Evolutionary conservation across 2,888 invertebrate species (phyloP).

Genomic region (Ochropleura leucogaster): DNA sequence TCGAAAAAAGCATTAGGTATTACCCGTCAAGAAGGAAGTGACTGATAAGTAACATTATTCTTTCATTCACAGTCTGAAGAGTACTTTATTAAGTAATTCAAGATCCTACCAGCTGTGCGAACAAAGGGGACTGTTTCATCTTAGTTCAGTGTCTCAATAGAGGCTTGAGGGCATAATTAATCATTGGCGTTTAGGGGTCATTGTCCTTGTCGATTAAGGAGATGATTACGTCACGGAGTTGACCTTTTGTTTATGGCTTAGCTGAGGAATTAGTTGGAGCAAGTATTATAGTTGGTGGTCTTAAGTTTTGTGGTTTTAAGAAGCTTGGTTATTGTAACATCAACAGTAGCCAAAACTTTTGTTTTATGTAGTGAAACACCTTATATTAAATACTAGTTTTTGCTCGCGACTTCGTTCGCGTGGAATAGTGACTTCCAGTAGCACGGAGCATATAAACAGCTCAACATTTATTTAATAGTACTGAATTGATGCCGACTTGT

Average conservation of each 20-base stretch:
- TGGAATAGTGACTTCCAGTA: no score
- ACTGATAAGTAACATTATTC: conserved; percentile 47
- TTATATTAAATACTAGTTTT: no score
- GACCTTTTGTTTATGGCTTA: conserved; percentile 44
- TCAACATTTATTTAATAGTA: no score
- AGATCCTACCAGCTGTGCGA: conserved; percentile 26
- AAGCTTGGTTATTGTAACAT: background rate
- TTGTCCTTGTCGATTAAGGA: conserved; percentile 41
- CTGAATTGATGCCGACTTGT: no score
- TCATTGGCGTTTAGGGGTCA: conserved; percentile 44
- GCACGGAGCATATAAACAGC: no score
- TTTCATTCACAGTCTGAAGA: conserved; percentile 31
- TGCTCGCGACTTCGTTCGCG: no score
- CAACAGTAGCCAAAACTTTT: no score
- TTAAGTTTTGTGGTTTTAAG: background rate
- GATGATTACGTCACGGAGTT: conserved; percentile 45
- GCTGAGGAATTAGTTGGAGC: conserved; percentile 29
- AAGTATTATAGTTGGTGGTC: background rate
- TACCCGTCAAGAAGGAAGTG: conserved; percentile 9
- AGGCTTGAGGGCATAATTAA: conserved; percentile 53
- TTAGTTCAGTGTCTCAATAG: conserved; percentile 40
- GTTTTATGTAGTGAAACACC: no score
- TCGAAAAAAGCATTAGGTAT: conserved; percentile 5
- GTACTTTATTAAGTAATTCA: conserved; percentile 60
- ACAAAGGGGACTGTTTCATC: conserved; percentile 55